Conservation (phyloP, 2,113 vertebrate genomes). For the Platichthys stellatus region DNA sequence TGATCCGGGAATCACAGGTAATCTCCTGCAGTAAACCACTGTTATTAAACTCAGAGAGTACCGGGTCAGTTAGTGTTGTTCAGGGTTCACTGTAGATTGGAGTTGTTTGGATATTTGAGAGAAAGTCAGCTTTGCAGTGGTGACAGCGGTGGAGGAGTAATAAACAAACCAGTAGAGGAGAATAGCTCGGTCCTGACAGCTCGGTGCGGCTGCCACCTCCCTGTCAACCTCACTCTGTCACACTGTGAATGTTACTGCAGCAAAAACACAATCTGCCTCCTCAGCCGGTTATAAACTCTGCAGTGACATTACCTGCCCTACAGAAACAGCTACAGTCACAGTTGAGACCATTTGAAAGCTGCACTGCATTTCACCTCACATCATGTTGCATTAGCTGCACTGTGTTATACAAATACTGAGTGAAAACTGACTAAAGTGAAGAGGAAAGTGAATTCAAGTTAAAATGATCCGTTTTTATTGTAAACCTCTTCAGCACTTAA, state of each 20-base stretch:
- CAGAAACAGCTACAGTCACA: too few relatives aligned
- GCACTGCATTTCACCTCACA: too few relatives aligned
- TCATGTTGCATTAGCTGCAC: background rate
- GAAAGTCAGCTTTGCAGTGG: background rate
- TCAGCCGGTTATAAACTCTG: background rate
- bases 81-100: too few relatives aligned
- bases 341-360: too few relatives aligned
- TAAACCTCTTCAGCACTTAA: too few relatives aligned
- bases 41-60: too few relatives aligned
- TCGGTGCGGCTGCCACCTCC: constrained; percentile 8
- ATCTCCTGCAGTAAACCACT: constrained; percentile 24
- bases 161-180: background rate
- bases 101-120: background rate
- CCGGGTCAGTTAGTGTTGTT: background rate
- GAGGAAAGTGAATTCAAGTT: background rate
- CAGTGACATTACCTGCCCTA: background rate
- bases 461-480: too few relatives aligned
- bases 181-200: background rate
- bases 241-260: constrained; percentile 1
- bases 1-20: background rate
- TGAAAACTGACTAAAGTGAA: background rate
- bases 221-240: constrained; percentile 18
- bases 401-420: background rate
- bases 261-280: background rate
- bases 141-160: constrained; percentile 1